Base-by-base conservation (phyloP, 2,888 invertebrate species). In the Oxytorus armatus region DNA sequence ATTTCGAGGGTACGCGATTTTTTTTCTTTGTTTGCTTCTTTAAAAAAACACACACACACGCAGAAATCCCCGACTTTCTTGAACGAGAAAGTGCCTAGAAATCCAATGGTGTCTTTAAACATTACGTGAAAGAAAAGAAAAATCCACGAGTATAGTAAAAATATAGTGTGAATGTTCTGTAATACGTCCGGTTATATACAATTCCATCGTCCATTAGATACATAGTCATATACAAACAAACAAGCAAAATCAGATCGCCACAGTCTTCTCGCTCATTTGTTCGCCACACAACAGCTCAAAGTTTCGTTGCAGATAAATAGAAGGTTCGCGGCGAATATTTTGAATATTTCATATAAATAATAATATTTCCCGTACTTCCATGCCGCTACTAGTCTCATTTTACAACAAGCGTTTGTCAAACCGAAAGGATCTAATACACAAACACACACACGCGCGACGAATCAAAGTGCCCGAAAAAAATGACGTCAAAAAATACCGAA, bases 81-180 rank as follows among this genome's bases (percentile, higher is more conserved):
- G 8, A 73, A 36, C 68, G 36, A 73, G 63, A 80, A 69, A 80
- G 61, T 80, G 80, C 77, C 80, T 61, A 77, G 70, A 70, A 77
- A 73, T 77, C 80, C 76, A 80, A 80, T 73, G 68, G 73, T 76
- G 77, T 77, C 77, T 77, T 80, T 57, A 73, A n/a, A 77, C 21
- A 25, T 68, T 53, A 53, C n/a, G 11, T 39, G 49, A 61, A 57
- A 61, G 18, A 39, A 61, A 44, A 25, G 18, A 42, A 63, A 49
- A 29, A 68, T 65, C 63, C 14, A 49, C 1, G 42, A 59, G 39
- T 16, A 51, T 14, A 61, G 8, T 23, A n/a, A 59, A 72, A 53
- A 49, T 74, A 57, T 44, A 49, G n/a, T 53, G 63, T 47, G 47
- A 70, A 79, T 75, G 49, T 65, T 79, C 36, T 36, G 74, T 55